phyloP scores from a whole-genome alignment of 2,113 vertebrate species.

The Aramus guarauna region DNA sequence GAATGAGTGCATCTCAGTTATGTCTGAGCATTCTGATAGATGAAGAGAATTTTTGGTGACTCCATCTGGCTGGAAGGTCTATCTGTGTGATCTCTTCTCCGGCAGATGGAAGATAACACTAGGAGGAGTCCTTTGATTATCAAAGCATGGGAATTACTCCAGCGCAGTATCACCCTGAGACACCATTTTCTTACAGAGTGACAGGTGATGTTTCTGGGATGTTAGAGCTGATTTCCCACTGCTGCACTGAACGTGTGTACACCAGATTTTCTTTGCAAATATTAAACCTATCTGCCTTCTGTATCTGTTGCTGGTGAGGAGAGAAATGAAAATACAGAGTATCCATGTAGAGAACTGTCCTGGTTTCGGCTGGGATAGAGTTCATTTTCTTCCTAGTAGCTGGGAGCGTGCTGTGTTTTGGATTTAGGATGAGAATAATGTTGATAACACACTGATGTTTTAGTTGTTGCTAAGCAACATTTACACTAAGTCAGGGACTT shows the following conservation, averaged over 20 bases:
- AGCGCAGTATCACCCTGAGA: not conserved
- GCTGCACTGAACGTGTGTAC: not conserved
- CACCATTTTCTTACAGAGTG: not conserved
- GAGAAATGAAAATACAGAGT: not conserved
- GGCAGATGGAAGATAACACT: constrained; percentile 22
- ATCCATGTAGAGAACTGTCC: not conserved
- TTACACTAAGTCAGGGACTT: too few species aligned
- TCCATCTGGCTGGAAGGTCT: not conserved
- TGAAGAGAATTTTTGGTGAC: not conserved
- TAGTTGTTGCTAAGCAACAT: too few species aligned
- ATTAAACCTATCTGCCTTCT: not conserved
- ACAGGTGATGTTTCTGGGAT: constrained; percentile 13
- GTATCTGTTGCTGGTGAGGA: not conserved
- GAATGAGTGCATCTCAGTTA: not conserved
- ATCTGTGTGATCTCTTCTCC: not conserved
- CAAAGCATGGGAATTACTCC: not conserved
- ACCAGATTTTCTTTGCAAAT: not conserved
- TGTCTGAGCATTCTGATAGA: not conserved
- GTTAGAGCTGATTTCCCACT: not conserved
- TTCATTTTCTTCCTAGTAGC: too few species aligned
- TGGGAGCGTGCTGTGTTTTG: too few species aligned
- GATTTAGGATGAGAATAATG: too few species aligned
- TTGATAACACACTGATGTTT: too few species aligned
- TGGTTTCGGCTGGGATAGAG: too few species aligned
- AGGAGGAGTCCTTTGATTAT: constrained; percentile 20